phyloP scores from a whole-genome alignment of 2,113 vertebrate species.

The Delphinus delphis region DNA sequence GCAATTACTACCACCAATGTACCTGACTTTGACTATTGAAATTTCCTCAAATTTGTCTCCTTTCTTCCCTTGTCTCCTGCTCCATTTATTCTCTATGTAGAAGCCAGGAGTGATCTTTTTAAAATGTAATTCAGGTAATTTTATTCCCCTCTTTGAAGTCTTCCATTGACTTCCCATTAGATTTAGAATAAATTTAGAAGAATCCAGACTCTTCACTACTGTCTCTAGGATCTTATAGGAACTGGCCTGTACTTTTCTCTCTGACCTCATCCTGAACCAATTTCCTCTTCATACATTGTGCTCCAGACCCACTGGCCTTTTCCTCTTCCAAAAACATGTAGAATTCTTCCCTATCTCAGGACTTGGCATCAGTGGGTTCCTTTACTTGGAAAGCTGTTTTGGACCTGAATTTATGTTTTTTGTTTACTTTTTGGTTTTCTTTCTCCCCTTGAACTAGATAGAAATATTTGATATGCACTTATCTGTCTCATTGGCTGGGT shows the following conservation, averaged over 20 bases:
- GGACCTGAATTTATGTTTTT: background rate
- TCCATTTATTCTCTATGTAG: background rate
- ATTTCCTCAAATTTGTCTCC: background rate
- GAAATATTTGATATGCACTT: background rate
- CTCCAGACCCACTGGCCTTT: background rate
- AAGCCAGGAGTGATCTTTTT: background rate
- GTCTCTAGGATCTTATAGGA: background rate
- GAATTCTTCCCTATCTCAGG: background rate
- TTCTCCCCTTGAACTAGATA: background rate
- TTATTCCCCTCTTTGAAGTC: background rate
- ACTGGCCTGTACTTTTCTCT: background rate
- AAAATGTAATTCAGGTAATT: background rate
- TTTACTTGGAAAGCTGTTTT: constrained; percentile 1
- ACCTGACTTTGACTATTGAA: background rate
- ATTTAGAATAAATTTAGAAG: constrained; percentile 13
- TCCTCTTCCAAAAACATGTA: background rate
- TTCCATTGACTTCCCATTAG: background rate
- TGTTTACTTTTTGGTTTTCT: background rate
- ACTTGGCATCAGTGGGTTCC: background rate
- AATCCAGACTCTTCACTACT: background rate
- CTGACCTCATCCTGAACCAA: background rate
- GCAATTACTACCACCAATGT: background rate
- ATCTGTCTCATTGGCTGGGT: background rate
- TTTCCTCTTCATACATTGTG: background rate
- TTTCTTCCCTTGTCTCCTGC: background rate